Conservation (phyloP, 1,140 invertebrate genomes). For the Brachionus rubens region DNA sequence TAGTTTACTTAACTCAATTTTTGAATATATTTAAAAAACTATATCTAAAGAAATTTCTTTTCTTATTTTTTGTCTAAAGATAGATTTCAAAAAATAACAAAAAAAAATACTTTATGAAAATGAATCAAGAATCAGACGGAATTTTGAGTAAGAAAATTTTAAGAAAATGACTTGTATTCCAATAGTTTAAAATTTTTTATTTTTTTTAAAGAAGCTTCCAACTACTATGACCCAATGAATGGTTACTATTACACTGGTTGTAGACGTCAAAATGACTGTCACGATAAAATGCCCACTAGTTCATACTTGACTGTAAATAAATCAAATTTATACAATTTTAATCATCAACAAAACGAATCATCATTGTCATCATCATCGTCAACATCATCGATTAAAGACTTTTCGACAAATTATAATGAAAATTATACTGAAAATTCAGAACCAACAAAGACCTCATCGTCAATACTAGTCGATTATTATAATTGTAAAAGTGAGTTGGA, state of each 20-base stretch:
- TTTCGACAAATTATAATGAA: neutral
- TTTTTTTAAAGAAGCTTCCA: neutral
- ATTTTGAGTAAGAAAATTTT: slow-evolving; percentile 18
- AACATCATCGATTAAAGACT: neutral
- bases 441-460: neutral
- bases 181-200: neutral
- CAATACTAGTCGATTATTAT: slow-evolving; percentile 28
- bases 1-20: too few relatives aligned
- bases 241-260: neutral
- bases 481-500: slow-evolving; percentile 31
- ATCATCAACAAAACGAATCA: neutral
- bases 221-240: neutral
- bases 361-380: slow-evolving; percentile 15
- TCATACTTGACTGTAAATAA: neutral
- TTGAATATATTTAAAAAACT: too few relatives aligned
- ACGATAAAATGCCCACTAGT: neutral
- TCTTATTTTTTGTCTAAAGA: too few relatives aligned
- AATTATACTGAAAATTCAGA: neutral
- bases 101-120: neutral
- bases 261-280: neutral
- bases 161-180: neutral
- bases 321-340: neutral
- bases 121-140: slow-evolving; percentile 33
- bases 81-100: too few relatives aligned
- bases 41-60: too few relatives aligned